Evolutionary conservation across 2,113 vertebrate genomes (phyloP), one percentile per base, ranked within the genome.

Genomic region (Loxodonta africana): DNA sequence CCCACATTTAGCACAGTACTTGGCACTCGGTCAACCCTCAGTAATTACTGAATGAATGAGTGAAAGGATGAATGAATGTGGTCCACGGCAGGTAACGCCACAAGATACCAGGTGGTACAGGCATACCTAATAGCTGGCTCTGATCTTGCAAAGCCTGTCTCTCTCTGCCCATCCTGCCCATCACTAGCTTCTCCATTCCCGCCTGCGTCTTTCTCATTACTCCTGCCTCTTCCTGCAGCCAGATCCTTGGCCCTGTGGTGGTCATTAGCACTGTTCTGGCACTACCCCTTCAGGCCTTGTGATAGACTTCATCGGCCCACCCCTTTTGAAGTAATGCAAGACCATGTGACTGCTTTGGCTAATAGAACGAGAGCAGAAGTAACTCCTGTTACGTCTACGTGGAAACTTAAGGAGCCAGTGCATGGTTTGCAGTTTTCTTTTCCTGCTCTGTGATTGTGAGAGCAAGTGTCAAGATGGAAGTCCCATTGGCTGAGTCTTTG

Each of bases 331-430:
- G 41, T n/a, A 12, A 80, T 9, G 2, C 62, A 63, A 67, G 37
- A 60, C 41, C 77, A 69, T 0, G 0, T 11, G 77, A 83, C 44
- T 2, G 3, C 28, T 57, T 18, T 41, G 78, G 51, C 30, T 63
- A 17, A 63, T 23, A 9, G 44, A 3, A 30, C 0, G 62, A 85
- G 77, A 84, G 53, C 53, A 57, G 11, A 51, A 90, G 60, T n/a
- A 26, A 76, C 2, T 9, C 0, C 2, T 2, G 21, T 23, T 6
- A 1, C 0, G 1, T 15, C 28, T 10, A 20, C 0, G 5, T 20
- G 44, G 69, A 44, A 37, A 85, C 2, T 0, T 15, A 10, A 53
- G 33, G 11, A 25, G 65, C n/a, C n/a, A 26, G n/a, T 0, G 10
- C 2, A 12, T 3, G 41, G 9, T 30, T 14, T 69, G 53, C 6